Evolutionary conservation across 2,797 vertebrate genomes (phyloP).

Genomic region (Cyprinella venusta): DNA sequence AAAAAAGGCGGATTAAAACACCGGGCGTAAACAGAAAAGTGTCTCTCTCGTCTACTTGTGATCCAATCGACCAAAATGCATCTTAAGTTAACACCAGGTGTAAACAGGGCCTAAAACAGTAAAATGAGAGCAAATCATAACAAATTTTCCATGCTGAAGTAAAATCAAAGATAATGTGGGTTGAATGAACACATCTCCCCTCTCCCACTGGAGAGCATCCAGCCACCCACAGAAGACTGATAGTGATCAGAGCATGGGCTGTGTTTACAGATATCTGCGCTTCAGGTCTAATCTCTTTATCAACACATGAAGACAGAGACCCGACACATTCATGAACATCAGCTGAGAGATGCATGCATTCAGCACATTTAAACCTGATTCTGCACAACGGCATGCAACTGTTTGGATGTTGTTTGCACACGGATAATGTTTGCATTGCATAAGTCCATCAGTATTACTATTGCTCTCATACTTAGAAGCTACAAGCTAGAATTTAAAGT

Average conservation of each 20-base stretch:
- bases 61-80: background rate
- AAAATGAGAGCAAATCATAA: background rate
- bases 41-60: background rate
- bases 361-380: background rate
- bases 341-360: background rate
- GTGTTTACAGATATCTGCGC: conserved; percentile 5
- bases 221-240: conserved; percentile 15
- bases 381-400: background rate
- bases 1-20: background rate
- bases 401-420: background rate
- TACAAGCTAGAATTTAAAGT: no score
- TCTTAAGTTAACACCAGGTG: background rate
- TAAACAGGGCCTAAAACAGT: background rate
- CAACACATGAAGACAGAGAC: background rate
- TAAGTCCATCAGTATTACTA: background rate
- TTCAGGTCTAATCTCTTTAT: conserved; percentile 18
- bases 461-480: background rate
- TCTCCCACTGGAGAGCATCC: conserved; percentile 1
- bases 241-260: conserved; percentile 2
- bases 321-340: conserved; percentile 3
- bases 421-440: background rate
- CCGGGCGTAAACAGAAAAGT: background rate
- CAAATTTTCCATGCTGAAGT: background rate
- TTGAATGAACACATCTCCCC: conserved; percentile 59
- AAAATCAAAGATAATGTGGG: background rate